Base-by-base conservation (phyloP, 2,113 vertebrate species). In the Ochotona curzoniae region DNA sequence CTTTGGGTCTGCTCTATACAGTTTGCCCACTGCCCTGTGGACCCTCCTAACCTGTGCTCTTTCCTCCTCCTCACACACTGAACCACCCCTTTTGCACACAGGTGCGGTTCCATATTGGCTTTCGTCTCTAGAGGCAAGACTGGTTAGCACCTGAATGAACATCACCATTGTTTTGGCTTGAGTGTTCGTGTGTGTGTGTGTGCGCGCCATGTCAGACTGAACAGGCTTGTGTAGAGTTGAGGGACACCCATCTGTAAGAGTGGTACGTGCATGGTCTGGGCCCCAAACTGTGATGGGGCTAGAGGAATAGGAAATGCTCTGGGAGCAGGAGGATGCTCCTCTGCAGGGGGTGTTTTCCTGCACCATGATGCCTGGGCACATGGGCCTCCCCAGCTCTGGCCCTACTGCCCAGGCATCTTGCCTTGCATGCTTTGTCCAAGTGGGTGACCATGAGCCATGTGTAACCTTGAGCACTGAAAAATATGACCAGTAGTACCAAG, bases 281-380 rank as follows among this genome's bases (percentile, higher is more conserved):
- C 11, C 13, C 3, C 63, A 13, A 75, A 57, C 57, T 66, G 38
- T 23, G 38, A 54, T 21, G 35, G 7, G 76, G 49, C 11, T 71
- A 9, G 70, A 32, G 17, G 14, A 38, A 13, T 14, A 20, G 63
- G 54, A 73, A 20, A 32, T 23, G 51, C 17, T 12, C 64, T 69
- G 61, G n/a, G 17, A 51, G 23, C 2, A 5, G 57, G 47, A 14
- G 9, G 8, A 44, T 17, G 49, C 8, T 28, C 35, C 67, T 7
- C 2, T 0, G 38, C 5, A 14, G 54, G 83, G 44, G 57, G 8
- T 7, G 28, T 8, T 1, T 74, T 78, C 81, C 71, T 93, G 17
- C 47, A 7, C 11, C 12, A 5, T 23, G 30, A 15, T 0, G 15
- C 17, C 25, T 13, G 15, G 30, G 54, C 6, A 0, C 12, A n/a